These are phyloP conservation scores for Albula goreensis DNA, from an alignment of 2,113 vertebrate species.

Conservation along the genomic window DNA sequence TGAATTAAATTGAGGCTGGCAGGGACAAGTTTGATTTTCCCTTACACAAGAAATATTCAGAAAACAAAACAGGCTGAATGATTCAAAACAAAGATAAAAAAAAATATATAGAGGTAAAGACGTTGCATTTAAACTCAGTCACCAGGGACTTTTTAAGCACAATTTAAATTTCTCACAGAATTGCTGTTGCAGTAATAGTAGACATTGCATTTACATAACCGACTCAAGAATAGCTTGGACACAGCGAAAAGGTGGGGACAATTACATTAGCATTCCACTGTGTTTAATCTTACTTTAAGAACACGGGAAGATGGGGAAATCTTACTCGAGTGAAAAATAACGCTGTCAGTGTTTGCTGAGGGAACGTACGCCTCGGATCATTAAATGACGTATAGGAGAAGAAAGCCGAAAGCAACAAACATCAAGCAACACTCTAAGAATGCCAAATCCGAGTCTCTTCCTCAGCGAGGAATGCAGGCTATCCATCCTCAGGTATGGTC, in stretches of 20 bases:
- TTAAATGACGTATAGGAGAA: neutral
- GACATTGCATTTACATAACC: slow-evolving; percentile 1
- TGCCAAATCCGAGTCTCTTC: neutral
- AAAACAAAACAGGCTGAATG: neutral
- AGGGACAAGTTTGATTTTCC: no score
- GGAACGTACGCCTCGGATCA: neutral
- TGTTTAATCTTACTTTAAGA: slow-evolving; percentile 14
- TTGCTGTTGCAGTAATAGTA: neutral
- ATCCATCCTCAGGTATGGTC: neutral
- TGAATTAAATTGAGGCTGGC: no score
- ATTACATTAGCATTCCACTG: slow-evolving; percentile 12
- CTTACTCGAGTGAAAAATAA: slow-evolving; percentile 7
- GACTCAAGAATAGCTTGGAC: slow-evolving; percentile 6
- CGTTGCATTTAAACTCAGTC: neutral
- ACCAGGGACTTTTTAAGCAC: neutral
- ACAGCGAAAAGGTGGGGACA: neutral
- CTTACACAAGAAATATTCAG: neutral
- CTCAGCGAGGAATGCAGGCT: neutral
- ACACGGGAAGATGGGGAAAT: slow-evolving; percentile 4
- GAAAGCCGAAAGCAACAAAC: neutral
- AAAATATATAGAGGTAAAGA: neutral
- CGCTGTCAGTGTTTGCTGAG: slow-evolving; percentile 7
- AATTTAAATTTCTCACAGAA: slow-evolving; percentile 1
- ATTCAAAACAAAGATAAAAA: neutral
- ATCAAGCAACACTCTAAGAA: neutral